Evolutionary conservation across 2,113 vertebrate species (phyloP).

Genomic region (Talpa occidentalis): DNA sequence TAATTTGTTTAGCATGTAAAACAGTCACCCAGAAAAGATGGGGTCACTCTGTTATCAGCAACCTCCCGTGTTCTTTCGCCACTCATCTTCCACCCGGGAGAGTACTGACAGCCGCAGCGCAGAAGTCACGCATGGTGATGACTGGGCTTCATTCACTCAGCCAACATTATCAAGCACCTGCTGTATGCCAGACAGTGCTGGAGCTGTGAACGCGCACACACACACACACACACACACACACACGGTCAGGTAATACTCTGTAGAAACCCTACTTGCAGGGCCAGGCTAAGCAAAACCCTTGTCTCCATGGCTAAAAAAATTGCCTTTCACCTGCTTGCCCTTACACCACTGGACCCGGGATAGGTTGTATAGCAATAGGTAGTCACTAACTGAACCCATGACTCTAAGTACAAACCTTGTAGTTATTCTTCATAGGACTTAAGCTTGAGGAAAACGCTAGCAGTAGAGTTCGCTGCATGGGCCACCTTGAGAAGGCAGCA

Average conservation of each 20-base stretch:
- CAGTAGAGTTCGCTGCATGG: neutral
- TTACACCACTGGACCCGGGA: neutral
- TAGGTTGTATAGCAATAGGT: neutral
- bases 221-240: too few relatives aligned
- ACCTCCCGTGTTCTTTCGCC: neutral
- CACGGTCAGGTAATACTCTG: neutral
- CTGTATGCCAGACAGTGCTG: neutral
- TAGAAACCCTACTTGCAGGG: neutral
- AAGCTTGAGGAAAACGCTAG: neutral
- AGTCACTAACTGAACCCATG: neutral
- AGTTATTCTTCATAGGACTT: neutral
- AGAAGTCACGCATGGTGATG: neutral
- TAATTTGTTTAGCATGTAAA: neutral
- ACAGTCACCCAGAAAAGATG: neutral
- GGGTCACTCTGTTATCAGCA: neutral
- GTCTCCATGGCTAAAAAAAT: neutral
- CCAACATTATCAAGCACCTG: neutral
- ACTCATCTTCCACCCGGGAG: neutral
- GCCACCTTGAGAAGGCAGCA: neutral
- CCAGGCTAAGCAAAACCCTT: neutral
- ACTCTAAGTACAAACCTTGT: neutral
- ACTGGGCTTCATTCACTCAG: neutral
- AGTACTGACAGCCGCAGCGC: neutral
- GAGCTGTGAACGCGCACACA: neutral
- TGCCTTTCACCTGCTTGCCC: neutral